Evolutionary conservation across 92 coral and sea anemone genomes (phyloP), one percentile per base, ranked within the genome.

Genomic region (Virgularia gustaviana): DNA sequence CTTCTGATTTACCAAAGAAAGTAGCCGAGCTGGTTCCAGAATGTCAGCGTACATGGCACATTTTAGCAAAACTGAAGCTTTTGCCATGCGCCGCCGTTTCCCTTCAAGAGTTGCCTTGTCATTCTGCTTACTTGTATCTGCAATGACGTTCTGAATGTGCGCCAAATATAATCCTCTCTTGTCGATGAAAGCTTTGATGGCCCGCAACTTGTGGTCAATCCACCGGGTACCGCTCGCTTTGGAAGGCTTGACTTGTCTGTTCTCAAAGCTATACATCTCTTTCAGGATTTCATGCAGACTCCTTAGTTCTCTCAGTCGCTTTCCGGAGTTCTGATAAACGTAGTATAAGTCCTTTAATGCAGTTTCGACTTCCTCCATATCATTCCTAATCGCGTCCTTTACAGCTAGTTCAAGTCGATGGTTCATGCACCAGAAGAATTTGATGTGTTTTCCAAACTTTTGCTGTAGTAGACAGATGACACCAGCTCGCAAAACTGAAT

Each of bases 101-200:
- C 87, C 83, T 78, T 83, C 83, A 23, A 83, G 76, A 39, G 60
- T 83, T 42, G 77, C 87, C 63, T 77, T 83, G 73, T 77, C 83
- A 49, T 71, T 77, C 83, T 10, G 49, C 74, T 78, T 83, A 45
- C 71, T 78, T 52, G 76, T 78, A 72, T 83, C 80, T 36, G 83
- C 77, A 78, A 83, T 83, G 22, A 83, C 83, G 72, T 83, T 83
- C 80, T 78, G 87, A 51, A 71, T 56, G 79, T 83, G 87, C 6
- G 75, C 45, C 64, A 83, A 77, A 58, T 77, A 83, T 35, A 72
- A 66, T 16, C 87, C 82, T 74, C 79, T 78, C 87, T 77, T 83
- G 76, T 83, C 80, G 2, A 83, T 57, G 63, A 83, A 83, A 49
- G 65, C 83, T 52, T 83, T 77, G 82, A 77, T 83, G 57, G 79